phyloP scores from a whole-genome alignment of 1,140 invertebrate species.

The Diachasmimorpha longicaudata region DNA sequence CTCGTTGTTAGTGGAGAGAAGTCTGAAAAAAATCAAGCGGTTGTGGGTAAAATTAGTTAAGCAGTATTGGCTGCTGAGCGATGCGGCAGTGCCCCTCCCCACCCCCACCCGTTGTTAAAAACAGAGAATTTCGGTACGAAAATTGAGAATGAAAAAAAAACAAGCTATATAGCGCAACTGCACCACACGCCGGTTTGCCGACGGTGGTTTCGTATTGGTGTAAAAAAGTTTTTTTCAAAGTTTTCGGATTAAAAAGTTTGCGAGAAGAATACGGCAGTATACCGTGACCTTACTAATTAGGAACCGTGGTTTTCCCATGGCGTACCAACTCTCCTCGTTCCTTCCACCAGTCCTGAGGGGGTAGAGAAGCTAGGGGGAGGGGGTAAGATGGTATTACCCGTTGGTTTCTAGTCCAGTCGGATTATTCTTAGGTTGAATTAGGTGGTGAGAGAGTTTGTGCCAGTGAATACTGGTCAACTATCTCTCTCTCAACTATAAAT shows the following conservation, averaged over 20 bases:
- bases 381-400: not conserved
- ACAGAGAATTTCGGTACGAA: not conserved
- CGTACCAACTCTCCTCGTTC: slow-evolving; percentile 1
- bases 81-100: too few species aligned
- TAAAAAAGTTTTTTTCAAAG: slow-evolving; percentile 23
- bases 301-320: slow-evolving; percentile 21
- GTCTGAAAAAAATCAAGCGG: too few species aligned
- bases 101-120: not conserved
- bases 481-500: not conserved
- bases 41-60: too few species aligned
- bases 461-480: not conserved
- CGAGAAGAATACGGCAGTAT: slow-evolving; percentile 26
- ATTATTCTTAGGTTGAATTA: slow-evolving; percentile 5
- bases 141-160: not conserved
- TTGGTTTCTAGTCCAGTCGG: slow-evolving; percentile 4
- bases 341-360: not conserved
- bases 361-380: not conserved
- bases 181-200: not conserved
- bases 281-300: slow-evolving; percentile 33
- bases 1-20: too few species aligned
- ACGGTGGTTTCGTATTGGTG: slow-evolving; percentile 15
- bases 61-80: too few species aligned
- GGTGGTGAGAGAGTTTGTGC: not conserved
- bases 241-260: slow-evolving; percentile 32
- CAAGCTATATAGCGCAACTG: not conserved